These are phyloP conservation scores for Pemphredon lugubris DNA, from an alignment of 2,888 invertebrate genomes.

Conservation along the genomic window DNA sequence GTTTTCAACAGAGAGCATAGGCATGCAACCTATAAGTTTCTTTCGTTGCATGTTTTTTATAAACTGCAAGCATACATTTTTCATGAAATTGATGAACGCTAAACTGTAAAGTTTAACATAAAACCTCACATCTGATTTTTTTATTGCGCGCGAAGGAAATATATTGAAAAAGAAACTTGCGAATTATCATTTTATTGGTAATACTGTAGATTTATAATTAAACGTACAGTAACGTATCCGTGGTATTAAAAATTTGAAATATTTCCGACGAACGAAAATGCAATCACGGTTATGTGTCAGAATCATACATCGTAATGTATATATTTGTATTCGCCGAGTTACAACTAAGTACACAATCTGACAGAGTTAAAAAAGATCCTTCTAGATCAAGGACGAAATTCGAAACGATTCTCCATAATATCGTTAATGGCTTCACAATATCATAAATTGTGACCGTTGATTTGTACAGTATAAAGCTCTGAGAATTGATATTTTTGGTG, in stretches of 20 bases:
- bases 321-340: neutral
- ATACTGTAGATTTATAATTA: too few relatives aligned
- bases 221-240: neutral
- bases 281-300: neutral
- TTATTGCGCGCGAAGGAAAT: too few relatives aligned
- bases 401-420: neutral
- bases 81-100: too few relatives aligned
- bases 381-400: neutral
- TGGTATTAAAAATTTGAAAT: neutral
- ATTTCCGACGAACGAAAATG: neutral
- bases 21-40: too few relatives aligned
- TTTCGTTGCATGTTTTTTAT: too few relatives aligned
- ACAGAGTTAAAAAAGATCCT: neutral
- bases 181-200: too few relatives aligned
- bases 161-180: too few relatives aligned
- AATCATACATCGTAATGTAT: neutral
- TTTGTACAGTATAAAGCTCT: neutral
- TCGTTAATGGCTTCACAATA: neutral
- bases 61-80: too few relatives aligned
- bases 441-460: neutral
- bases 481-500: constrained; percentile 22
- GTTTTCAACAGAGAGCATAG: neutral
- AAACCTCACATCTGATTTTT: too few relatives aligned
- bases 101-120: too few relatives aligned
- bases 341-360: too few relatives aligned